Percentiles rank a stretch among this genome's conserved stretches.
Evolutionary conservation across 2,113 vertebrate genomes (phyloP).

Genomic region (Hippocampus abdominalis): DNA sequence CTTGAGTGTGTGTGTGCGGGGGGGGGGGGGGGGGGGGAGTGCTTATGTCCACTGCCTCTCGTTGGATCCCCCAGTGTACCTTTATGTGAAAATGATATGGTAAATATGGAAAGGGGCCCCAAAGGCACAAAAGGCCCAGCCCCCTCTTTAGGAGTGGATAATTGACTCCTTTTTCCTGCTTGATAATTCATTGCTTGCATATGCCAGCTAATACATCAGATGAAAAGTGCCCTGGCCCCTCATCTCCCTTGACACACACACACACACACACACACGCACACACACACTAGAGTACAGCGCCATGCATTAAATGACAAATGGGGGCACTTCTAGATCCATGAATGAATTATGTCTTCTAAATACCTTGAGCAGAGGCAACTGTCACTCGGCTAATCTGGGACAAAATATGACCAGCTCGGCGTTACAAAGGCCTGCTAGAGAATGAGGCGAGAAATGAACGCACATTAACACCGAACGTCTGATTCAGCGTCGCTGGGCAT

Average conservation of each 20-base stretch:
- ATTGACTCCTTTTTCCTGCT: constrained; percentile 90
- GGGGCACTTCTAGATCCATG: constrained; percentile 88
- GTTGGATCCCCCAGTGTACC: constrained; percentile 48
- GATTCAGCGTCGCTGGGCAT: constrained; percentile 75
- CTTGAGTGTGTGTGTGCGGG: constrained; percentile 8
- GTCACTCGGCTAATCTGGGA: constrained; percentile 90
- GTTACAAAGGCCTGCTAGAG: constrained; percentile 73
- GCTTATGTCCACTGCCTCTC: constrained; percentile 25
- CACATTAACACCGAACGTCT: constrained; percentile 79
- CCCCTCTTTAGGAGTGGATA: constrained; percentile 98
- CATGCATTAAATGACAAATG: constrained; percentile 83
- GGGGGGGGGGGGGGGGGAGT: constrained; percentile 4
- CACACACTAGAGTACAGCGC: constrained; percentile 16
- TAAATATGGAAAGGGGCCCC: constrained; percentile 89
- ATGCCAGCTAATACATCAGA: constrained; percentile 95
- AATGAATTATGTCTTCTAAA: constrained; percentile 97
- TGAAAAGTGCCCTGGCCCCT: constrained; percentile 73
- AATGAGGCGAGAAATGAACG: constrained; percentile 85
- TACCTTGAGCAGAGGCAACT: constrained; percentile 90
- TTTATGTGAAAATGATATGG: constrained; percentile 83
- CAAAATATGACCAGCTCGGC: constrained; percentile 88
- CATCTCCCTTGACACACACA: constrained; percentile 41
- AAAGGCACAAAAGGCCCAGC: constrained; percentile 88
- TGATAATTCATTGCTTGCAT: constrained; percentile 99
- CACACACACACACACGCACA: constrained; percentile 33